Percentiles rank a stretch among this genome's conserved stretches.
phyloP scores from a whole-genome alignment of 2,113 vertebrate genomes.

The Oostethus manadensis region DNA sequence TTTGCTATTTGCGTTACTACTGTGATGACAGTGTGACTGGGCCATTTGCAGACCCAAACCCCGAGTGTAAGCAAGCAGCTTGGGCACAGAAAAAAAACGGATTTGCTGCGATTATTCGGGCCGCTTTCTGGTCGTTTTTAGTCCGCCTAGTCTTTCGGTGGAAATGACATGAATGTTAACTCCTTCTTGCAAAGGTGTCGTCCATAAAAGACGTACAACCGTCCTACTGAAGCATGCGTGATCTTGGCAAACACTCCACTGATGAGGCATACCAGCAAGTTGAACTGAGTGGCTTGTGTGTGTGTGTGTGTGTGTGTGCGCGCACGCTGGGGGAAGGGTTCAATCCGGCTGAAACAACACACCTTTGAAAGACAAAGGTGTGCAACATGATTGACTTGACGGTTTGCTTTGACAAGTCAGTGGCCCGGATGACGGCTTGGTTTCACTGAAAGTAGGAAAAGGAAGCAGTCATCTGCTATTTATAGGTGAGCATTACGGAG shows the following conservation, averaged over 20 bases:
- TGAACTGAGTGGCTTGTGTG: conserved; percentile 2
- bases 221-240: too few species aligned
- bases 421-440: neutral
- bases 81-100: too few species aligned
- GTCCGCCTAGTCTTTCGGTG: too few species aligned
- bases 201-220: too few species aligned
- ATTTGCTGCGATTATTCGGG: too few species aligned
- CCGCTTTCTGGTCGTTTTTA: too few species aligned
- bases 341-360: conserved; percentile 55
- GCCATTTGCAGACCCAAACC: too few species aligned
- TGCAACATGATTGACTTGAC: conserved; percentile 30
- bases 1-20: too few species aligned
- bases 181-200: too few species aligned
- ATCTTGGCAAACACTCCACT: neutral
- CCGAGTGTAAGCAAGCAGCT: too few species aligned
- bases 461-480: conserved; percentile 40
- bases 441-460: conserved; percentile 34
- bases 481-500: conserved; percentile 55
- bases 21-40: too few species aligned
- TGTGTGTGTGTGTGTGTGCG: conserved; percentile 14
- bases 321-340: conserved; percentile 39
- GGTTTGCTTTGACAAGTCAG: conserved; percentile 27
- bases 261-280: conserved; percentile 11
- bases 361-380: conserved; percentile 51
- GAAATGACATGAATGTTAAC: too few species aligned